Base-by-base conservation (phyloP, 2,113 vertebrate genomes). In the Silurus meridionalis region DNA sequence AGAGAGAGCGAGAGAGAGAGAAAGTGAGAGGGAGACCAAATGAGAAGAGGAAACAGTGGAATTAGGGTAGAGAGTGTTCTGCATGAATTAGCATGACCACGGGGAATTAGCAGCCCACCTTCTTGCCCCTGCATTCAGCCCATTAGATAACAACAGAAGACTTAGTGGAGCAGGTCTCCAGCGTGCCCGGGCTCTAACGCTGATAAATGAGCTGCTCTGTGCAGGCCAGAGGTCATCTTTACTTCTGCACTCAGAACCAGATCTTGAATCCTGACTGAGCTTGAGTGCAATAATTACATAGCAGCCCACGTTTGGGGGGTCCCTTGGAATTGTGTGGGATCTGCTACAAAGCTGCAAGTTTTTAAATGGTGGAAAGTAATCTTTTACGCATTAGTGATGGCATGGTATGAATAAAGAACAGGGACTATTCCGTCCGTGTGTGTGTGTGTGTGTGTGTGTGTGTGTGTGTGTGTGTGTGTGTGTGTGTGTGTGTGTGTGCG, bases 191-290 rank as follows among this genome's bases (percentile, higher is more conserved):
- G 55, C 15, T 55, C 55, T 78, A 86, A 84, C 28, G 6, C 83
- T 87, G 64, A 84, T 84, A 80, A 90, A 85, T 84, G 80, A 90
- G 79, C 80, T 7, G 13, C 74, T 63, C 66, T 46, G 19, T 80
- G 37, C 2, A 11, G 80, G 74, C 48, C 83, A 77, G 25, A 83
- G 87, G 87, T 88, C 85, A 87, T 3, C 55, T 67, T 86, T 82
- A 86, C 64, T 17, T 83, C 58, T 80, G 66, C 72, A 66, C 66
- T 83, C 50, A 64, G 63, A 71, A 79, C 63, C 14, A 60, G 85
- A 86, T 85, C 82, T 85, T 88, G 28, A 72, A 79, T 74, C 80
- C 57, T 37, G 0, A 28, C 9, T n/a, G 15, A 50, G 61, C 5
- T 72, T 77, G 69, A 2, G 23, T 80, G 52, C 61, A 83, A 71